A percentile compares a stretch with the other conserved stretches of the same genome.
Conservation (phyloP, 1,140 invertebrate genomes). For the Schlechtendalia chinensis region DNA sequence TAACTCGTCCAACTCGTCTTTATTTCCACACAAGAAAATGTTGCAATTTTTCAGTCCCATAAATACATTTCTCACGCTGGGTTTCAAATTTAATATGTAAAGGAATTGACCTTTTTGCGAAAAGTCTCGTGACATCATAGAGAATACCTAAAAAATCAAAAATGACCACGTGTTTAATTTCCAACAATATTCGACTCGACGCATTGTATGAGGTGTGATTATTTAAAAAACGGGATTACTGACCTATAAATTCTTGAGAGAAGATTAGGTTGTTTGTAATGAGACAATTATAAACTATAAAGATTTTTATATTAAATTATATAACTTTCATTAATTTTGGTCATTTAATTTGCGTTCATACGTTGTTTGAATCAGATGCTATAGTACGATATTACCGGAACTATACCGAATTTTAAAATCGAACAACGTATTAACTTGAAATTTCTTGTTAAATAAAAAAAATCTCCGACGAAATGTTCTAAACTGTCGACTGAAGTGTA, state of each 20-base stretch:
- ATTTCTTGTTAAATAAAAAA: too few relatives aligned
- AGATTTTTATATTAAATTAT: neutral
- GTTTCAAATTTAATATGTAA: slow-evolving; percentile 77
- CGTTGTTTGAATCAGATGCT: neutral
- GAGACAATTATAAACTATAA: too few relatives aligned
- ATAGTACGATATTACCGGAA: neutral
- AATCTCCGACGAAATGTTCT: neutral
- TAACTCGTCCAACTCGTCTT: slow-evolving; percentile 69
- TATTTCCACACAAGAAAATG: slow-evolving; percentile 74
- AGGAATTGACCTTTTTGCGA: slow-evolving; percentile 68
- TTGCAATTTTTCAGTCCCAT: slow-evolving; percentile 71
- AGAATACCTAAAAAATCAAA: slow-evolving; percentile 53
- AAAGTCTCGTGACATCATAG: slow-evolving; percentile 66
- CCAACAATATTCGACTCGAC: too few relatives aligned
- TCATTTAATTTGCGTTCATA: neutral
- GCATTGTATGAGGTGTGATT: too few relatives aligned
- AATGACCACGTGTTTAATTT: too few relatives aligned
- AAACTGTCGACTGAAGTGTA: neutral
- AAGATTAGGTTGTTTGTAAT: too few relatives aligned
- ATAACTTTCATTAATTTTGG: too few relatives aligned
- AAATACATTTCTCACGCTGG: slow-evolving; percentile 73
- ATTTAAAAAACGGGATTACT: too few relatives aligned
- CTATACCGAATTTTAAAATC: too few relatives aligned
- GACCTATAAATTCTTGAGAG: too few relatives aligned
- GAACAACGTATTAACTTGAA: too few relatives aligned